These are phyloP conservation scores for Neomonachus schauinslandi DNA, from an alignment of 2,113 vertebrate genomes.

Conservation along the genomic window DNA sequence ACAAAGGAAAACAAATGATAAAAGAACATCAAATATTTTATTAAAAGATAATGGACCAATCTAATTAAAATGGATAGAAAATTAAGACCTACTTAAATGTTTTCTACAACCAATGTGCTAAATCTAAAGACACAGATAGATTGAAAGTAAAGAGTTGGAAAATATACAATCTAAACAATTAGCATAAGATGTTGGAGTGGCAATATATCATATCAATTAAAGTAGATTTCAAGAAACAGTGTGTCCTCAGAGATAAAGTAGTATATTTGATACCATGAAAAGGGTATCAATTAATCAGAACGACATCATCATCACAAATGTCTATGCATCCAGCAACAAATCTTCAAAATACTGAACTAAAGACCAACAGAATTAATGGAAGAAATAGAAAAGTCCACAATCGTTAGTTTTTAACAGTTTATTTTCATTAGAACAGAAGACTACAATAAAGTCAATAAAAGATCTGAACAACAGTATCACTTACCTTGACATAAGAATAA, in stretches of 20 bases:
- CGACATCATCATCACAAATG: not conserved
- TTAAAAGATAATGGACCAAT: not conserved
- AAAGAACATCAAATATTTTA: not conserved
- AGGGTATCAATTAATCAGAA: not conserved
- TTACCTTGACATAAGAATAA: not conserved
- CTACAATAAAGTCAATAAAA: not conserved
- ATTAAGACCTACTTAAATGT: not conserved
- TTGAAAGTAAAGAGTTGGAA: not conserved
- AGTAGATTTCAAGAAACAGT: not conserved
- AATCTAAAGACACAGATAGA: not conserved
- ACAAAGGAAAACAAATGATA: not conserved
- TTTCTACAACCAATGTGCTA: not conserved
- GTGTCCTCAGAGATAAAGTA: not conserved
- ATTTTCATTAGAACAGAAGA: not conserved
- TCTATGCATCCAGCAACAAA: not conserved
- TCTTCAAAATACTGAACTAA: not conserved
- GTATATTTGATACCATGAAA: not conserved
- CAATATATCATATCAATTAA: not conserved
- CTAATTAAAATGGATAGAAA: not conserved
- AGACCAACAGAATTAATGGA: not conserved
- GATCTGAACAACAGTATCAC: not conserved
- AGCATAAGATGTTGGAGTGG: not conserved
- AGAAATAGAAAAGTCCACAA: not conserved
- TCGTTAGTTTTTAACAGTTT: not conserved
- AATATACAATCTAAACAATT: not conserved